Conservation (phyloP, 2,888 invertebrate species). For the Vesta saturnalis region DNA sequence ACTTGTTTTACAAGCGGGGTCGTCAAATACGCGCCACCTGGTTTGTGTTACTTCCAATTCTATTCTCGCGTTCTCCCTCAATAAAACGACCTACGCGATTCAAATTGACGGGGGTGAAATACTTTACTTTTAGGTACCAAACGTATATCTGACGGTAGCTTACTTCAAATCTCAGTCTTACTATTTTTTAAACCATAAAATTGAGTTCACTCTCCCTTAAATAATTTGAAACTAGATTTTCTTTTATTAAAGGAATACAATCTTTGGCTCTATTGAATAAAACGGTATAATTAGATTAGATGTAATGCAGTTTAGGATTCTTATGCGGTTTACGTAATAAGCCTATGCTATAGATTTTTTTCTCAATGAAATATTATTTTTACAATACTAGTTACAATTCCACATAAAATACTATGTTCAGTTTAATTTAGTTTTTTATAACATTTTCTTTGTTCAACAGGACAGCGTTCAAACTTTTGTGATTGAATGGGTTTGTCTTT, state of each 20-base stretch:
- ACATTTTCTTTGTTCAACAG: not conserved
- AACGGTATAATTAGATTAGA: too few relatives aligned
- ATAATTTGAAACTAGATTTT: constrained; percentile 12
- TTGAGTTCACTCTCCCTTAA: constrained; percentile 18
- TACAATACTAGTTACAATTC: not conserved
- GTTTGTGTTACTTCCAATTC: constrained; percentile 59
- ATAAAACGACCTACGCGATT: constrained; percentile 54
- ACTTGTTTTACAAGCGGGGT: constrained; percentile 62
- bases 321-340: too few relatives aligned
- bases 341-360: not conserved
- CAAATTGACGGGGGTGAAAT: constrained; percentile 46
- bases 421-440: not conserved
- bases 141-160: constrained; percentile 40
- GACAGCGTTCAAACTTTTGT: too few relatives aligned
- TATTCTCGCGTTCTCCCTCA: constrained; percentile 56
- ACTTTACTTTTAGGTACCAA: constrained; percentile 39
- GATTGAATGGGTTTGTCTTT: not conserved
- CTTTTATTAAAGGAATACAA: not conserved
- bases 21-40: constrained; percentile 60
- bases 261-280: too few relatives aligned
- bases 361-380: not conserved
- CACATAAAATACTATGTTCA: not conserved
- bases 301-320: too few relatives aligned
- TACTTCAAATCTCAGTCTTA: constrained; percentile 32
- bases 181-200: constrained; percentile 23